Conservation (phyloP, 2,888 invertebrate species). For the Campoplex nolae region DNA sequence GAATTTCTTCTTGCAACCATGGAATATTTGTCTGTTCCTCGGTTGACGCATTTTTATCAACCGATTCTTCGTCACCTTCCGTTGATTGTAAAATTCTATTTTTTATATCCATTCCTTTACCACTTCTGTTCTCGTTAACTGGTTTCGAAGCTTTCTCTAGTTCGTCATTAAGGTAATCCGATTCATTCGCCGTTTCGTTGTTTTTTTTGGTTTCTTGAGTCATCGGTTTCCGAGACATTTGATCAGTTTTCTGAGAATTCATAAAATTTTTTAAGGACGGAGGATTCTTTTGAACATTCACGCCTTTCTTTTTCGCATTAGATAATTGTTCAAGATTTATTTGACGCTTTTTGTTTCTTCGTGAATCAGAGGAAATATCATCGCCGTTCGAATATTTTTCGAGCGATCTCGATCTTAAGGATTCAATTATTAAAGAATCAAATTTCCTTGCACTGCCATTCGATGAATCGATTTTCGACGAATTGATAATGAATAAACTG, state of each 20-base stretch:
- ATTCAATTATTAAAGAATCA: conserved; percentile 4
- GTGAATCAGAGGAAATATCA: not conserved
- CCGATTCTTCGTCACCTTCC: not conserved
- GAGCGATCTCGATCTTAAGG: not conserved
- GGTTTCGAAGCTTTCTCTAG: not conserved
- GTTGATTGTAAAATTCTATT: not conserved
- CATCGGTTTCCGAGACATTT: not conserved
- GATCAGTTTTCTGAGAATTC: not conserved
- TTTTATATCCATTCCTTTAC: not conserved
- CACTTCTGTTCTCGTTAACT: not conserved
- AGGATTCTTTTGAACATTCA: not conserved
- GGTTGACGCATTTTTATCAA: not conserved
- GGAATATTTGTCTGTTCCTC: no score
- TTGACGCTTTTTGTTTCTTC: not conserved
- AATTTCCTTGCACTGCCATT: conserved; percentile 5
- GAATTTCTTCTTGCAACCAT: no score
- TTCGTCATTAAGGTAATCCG: not conserved
- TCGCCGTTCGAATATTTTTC: conserved; percentile 1
- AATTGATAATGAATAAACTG: not conserved
- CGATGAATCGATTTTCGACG: conserved; percentile 9
- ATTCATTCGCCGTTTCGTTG: not conserved
- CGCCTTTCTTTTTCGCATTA: not conserved
- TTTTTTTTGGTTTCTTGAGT: not conserved
- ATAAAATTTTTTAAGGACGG: not conserved
- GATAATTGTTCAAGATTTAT: not conserved